Evolutionary conservation across 2,888 invertebrate genomes (phyloP).

Genomic region (Drosophila colorata): DNA sequence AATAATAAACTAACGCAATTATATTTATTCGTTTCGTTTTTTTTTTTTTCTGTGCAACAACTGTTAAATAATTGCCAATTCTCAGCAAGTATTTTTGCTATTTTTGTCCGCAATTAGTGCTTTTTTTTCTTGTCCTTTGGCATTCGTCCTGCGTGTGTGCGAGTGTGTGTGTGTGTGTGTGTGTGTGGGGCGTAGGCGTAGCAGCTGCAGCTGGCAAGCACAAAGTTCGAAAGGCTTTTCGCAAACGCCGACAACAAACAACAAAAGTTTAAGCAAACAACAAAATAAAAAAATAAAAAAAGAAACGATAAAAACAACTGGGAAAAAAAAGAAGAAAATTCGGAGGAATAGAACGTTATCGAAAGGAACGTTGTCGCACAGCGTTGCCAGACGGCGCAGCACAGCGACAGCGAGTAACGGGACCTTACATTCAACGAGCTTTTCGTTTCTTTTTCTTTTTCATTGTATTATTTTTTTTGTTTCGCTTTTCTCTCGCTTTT

Average conservation of each 20-base stretch:
- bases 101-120: neutral
- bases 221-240: neutral
- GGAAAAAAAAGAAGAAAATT: slow-evolving; percentile 3
- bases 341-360: slow-evolving; percentile 7
- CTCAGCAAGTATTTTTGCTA: neutral
- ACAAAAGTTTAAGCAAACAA: neutral
- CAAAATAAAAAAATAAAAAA: neutral
- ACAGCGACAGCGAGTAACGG: slow-evolving; percentile 46
- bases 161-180: neutral
- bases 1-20: neutral
- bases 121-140: neutral
- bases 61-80: neutral
- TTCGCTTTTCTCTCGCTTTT: neutral
- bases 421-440: slow-evolving; percentile 23
- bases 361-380: slow-evolving; percentile 10
- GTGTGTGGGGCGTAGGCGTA: slow-evolving; percentile 16
- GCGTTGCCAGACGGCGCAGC: slow-evolving; percentile 46
- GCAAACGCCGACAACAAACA: neutral
- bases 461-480: neutral
- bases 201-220: slow-evolving; percentile 8
- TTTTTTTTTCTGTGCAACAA: neutral
- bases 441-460: slow-evolving; percentile 13
- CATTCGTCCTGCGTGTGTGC: neutral
- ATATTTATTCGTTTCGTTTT: neutral
- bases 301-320: neutral